phyloP scores from a whole-genome alignment of 1,140 invertebrate species.

The Dufourea novaeangliae region DNA sequence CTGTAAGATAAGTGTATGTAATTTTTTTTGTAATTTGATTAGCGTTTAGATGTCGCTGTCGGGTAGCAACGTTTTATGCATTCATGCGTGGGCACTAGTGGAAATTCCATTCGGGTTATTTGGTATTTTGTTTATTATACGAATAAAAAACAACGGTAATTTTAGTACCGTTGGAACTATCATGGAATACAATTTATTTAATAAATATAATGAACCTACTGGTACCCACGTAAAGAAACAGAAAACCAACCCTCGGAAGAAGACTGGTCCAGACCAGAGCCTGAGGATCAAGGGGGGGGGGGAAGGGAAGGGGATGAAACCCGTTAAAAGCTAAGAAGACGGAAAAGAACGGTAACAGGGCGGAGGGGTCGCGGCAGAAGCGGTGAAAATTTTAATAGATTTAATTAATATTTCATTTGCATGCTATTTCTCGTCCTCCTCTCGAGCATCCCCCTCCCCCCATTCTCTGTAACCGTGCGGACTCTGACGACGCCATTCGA shows the following conservation, averaged over 20 bases:
- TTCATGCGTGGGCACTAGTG: no score
- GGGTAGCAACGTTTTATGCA: no score
- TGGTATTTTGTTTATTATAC: no score
- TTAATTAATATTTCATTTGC: constrained; percentile 77
- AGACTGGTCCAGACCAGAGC: not conserved
- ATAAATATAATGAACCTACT: no score
- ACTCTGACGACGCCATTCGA: constrained; percentile 9
- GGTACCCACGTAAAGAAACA: no score
- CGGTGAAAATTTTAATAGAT: constrained; percentile 71
- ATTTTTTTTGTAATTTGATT: no score
- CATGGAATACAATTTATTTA: no score
- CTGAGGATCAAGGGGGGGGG: not conserved
- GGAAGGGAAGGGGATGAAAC: not conserved
- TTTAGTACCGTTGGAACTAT: no score
- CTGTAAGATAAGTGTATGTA: no score
- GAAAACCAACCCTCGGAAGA: not conserved
- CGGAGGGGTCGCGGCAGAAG: constrained; percentile 22
- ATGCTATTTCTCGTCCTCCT: constrained; percentile 68
- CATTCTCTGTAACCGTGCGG: constrained; percentile 35
- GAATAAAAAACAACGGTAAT: not conserved
- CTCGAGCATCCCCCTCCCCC: no score
- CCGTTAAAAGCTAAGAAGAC: constrained; percentile 6
- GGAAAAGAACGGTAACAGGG: constrained; percentile 13
- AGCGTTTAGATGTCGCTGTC: no score
- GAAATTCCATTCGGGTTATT: no score